phyloP scores from a whole-genome alignment of 92 coral and sea anemone genomes.

The Nematostella vectensis region DNA sequence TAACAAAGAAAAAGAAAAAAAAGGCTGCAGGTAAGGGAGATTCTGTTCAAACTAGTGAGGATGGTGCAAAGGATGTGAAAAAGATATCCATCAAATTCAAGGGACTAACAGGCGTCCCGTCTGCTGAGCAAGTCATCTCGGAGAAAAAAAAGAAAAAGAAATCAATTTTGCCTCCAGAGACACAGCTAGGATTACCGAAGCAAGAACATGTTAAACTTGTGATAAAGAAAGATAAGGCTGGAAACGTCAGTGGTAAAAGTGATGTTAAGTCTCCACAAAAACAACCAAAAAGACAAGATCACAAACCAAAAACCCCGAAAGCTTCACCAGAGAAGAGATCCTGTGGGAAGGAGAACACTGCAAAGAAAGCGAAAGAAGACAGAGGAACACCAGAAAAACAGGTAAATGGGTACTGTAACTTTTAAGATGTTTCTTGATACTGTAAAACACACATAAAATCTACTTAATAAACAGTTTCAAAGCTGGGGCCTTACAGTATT shows the following conservation, averaged over 20 bases:
- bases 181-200: conserved; percentile 14
- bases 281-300: conserved; percentile 3
- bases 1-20: conserved; percentile 11
- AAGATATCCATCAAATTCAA: conserved; percentile 72
- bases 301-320: conserved; percentile 7
- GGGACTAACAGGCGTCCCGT: conserved; percentile 42
- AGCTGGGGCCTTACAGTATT: no score
- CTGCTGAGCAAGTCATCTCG: conserved; percentile 29
- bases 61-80: conserved; percentile 17
- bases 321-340: conserved; percentile 1
- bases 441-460: no score
- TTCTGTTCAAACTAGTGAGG: conserved; percentile 4
- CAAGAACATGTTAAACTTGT: conserved; percentile 70
- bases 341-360: background rate
- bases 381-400: no score
- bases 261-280: background rate
- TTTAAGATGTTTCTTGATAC: no score
- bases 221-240: conserved; percentile 52
- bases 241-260: conserved; percentile 1
- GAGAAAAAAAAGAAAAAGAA: conserved; percentile 36
- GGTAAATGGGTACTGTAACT: no score
- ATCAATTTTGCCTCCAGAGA: conserved; percentile 3
- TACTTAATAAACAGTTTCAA: no score
- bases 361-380: no score
- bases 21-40: conserved; percentile 14